Evolutionary conservation across 2,888 invertebrate genomes (phyloP), one percentile per base, ranked within the genome.

Genomic region (Melanotus villosus): DNA sequence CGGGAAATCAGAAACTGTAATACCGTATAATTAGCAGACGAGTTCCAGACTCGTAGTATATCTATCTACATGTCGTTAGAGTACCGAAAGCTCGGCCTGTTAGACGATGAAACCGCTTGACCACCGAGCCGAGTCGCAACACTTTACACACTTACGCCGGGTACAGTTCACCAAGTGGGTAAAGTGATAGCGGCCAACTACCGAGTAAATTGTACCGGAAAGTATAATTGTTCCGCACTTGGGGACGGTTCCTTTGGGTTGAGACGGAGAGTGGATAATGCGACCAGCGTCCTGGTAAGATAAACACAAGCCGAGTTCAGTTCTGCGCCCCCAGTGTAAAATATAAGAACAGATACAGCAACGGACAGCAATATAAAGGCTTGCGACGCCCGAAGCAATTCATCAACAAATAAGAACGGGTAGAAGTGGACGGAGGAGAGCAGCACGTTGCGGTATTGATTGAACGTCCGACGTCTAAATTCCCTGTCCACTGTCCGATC

Each of bases 1-100:
- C 52, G 74, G 74, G 74, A 74, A 74, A 74, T 74, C 70, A 72
- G 73, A 68, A 73, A 71, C 73, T 73, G 65, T 73, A 73, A 73
- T 69, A 71, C 72, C 73, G 73, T 73, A 74, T 73, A 74, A 74
- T 74, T 74, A 74, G 72, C 69, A 71, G 65, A 69, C 66, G 71
- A 72, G 59, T 71, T 68, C 60, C 41, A 60, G 41, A 56, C 54
- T 68, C 21, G 38, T 41, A 23, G 62, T 43, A 32, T 60, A 54
- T 68, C 58, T 65, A 67, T 71, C 71, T 54, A 23, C 64, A 66
- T 66, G 41, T 45, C 47, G 57, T 60, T 54, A 68, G 45, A 12
- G 65, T 3, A 30, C 50, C 26, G 50, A 50, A 50, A 43, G n/a
- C n/a, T n/a, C n/a, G 9, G 45, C 18, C 23, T 14, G 45, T 14